phyloP scores from a whole-genome alignment of 2,888 invertebrate genomes.

The Pomacea canaliculata region DNA sequence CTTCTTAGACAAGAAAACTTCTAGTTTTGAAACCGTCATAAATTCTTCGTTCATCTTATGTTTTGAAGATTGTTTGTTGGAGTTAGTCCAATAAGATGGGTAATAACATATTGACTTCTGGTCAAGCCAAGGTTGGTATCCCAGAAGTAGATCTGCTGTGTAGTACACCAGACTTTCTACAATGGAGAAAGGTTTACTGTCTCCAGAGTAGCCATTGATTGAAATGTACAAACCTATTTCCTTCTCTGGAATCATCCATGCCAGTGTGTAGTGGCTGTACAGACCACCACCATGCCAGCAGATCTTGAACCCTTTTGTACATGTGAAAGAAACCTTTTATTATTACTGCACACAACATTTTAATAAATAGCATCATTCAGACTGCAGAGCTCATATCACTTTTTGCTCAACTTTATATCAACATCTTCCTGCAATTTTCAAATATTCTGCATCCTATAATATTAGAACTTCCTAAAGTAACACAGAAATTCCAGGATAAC shows the following conservation, averaged over 20 bases:
- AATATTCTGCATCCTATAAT: too few species aligned
- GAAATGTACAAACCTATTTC: constrained; percentile 25
- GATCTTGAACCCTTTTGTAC: constrained; percentile 12
- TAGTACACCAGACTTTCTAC: constrained; percentile 24
- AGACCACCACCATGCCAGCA: constrained; percentile 28
- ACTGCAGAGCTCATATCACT: too few species aligned
- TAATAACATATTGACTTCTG: constrained; percentile 4
- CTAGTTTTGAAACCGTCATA: background rate
- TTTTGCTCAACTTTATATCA: too few species aligned
- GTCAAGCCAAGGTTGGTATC: constrained; percentile 15
- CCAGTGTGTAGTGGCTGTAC: constrained; percentile 19
- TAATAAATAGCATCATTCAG: too few species aligned
- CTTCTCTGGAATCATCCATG: constrained; percentile 29
- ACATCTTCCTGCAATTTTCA: too few species aligned
- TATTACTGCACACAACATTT: background rate
- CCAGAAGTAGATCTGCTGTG: constrained; percentile 16
- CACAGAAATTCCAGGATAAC: too few species aligned
- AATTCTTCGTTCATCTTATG: background rate
- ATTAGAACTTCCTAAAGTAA: too few species aligned
- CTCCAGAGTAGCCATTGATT: constrained; percentile 28
- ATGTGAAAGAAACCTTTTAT: background rate
- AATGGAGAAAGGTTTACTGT: constrained; percentile 13
- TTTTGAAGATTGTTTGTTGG: background rate
- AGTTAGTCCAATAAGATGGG: background rate
- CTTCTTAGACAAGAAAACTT: background rate